These are phyloP conservation scores for Andrena trimmerana DNA, from an alignment of 2,888 invertebrate genomes.

Conservation along the genomic window DNA sequence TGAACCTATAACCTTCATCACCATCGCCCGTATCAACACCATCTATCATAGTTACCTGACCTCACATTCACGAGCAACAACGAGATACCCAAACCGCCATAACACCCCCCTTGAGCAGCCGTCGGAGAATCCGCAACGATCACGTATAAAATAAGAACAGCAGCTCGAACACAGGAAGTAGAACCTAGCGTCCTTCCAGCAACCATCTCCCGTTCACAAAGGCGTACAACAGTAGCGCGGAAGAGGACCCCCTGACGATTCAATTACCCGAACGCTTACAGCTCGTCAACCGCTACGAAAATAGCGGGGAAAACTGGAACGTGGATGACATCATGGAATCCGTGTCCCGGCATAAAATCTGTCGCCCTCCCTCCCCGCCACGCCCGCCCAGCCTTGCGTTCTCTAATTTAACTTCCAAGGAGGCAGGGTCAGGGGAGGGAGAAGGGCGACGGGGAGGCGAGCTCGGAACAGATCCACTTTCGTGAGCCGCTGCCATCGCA, in stretches of 20 bases:
- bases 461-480: slow-evolving; percentile 55
- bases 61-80: background rate
- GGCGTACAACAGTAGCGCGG: background rate
- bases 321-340: slow-evolving; percentile 46
- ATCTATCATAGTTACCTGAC: background rate
- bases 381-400: slow-evolving; percentile 28
- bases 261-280: slow-evolving; percentile 51
- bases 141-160: background rate
- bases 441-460: slow-evolving; percentile 8
- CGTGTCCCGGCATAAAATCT: slow-evolving; percentile 58
- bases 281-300: slow-evolving; percentile 40
- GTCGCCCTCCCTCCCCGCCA: background rate
- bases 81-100: background rate
- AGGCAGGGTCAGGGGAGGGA: background rate
- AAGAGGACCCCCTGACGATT: slow-evolving; percentile 26
- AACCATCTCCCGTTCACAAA: background rate
- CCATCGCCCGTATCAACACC: background rate
- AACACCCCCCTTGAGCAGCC: background rate
- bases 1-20: background rate
- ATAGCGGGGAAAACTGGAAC: slow-evolving; percentile 43
- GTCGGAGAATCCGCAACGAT: background rate
- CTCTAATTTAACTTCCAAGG: slow-evolving; percentile 60
- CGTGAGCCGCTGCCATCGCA: slow-evolving; percentile 71
- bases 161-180: background rate
- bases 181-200: background rate